Base-by-base conservation (phyloP, 2,888 invertebrate species). In the Pomacea canaliculata region DNA sequence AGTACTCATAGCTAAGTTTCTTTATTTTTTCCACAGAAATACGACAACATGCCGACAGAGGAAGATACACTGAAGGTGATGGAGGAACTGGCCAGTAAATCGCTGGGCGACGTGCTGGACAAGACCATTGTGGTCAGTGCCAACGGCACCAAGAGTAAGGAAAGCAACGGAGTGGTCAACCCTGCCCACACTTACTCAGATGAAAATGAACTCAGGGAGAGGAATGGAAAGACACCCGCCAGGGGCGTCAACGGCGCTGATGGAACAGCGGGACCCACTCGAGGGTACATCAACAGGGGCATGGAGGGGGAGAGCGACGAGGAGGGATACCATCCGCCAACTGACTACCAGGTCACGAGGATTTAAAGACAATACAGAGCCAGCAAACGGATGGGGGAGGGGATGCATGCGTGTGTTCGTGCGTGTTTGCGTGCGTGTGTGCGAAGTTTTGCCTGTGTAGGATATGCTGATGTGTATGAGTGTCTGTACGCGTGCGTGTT, bases 401-500 rank as follows among this genome's bases (percentile, higher is more conserved):
- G 51, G 10, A 8, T 4, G 4, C 4, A 7, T 13, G 51, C 16
- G 16, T 56, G 10, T 1, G 51, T 56, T 4, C 16, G 51, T 7
- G 51, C 51, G 16, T 56, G 51, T 5, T 23, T 59, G 23, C 56
- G 56, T 59, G 23, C 56, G 70, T 56, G 59, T 56, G 59, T 70
- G 59, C 23, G 49, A 51, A 48, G 70, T 2, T 48, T 37, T 37
- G 37, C 37, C 3, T 37, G 37, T 37, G 37, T 37, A 5, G 37
- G 3, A 37, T 70, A 51, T 19, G 51, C 2, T 48, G 16, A 51
- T 49, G 49, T 5, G 49, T 70, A 19, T 63, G 63, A 2, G 63
- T 63, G 63, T 19, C 23, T 76, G 76, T 65, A 51, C 16, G 73
- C 71, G 70, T 70, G 70, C 56, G 63, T 12, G 63, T 63, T n/a